Evolutionary conservation across 2,888 invertebrate species (phyloP), one percentile per base, ranked within the genome.

Genomic region (Philhelius pedissequus): DNA sequence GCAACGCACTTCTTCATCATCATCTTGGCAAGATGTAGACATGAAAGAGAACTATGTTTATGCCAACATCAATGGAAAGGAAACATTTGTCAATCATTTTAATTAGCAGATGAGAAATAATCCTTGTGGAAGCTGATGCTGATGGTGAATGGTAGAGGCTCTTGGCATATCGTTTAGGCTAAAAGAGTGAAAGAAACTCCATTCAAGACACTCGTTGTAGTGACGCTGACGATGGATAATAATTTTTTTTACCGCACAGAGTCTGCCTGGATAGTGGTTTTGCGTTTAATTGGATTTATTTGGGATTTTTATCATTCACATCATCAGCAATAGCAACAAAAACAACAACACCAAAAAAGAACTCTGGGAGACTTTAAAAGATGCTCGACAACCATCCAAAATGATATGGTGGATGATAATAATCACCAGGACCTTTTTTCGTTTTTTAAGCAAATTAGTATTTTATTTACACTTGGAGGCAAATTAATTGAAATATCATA

Each of bases 51-150:
- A 76, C 69, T 81, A 77, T 81, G 75, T 73, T 81, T 86, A 27
- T 82, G 86, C 86, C 86, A 83, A 87, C 86, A 79, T 86, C 86
- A 86, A 86, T 82, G 86, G 73, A 81, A 86, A 84, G 86, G 86
- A 86, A 87, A 86, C 86, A 87, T 87, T 87, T 86, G 86, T 86
- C 86, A 87, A 86, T 87, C 86, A 84, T 79, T 78, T 87, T 87
- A 87, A 87, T 87, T 87, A 87, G 86, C 86, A 86, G 86, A 86
- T 69, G 81, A 81, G 77, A 56, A 80, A 81, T 86, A 86, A 86
- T 86, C 76, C 81, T 48, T 73, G 52, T n/a, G 38, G 52, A 74
- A 45, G 69, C 43, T 40, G 70, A 15, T n/a, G 13, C 3, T 25
- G 25, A 13, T 35, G 35, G 30, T 66, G 45, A 69, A 38, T 64